A percentile compares a stretch with the other conserved stretches of the same genome.
Evolutionary conservation across 2,113 vertebrate genomes (phyloP).

Genomic region (Gambusia affinis): DNA sequence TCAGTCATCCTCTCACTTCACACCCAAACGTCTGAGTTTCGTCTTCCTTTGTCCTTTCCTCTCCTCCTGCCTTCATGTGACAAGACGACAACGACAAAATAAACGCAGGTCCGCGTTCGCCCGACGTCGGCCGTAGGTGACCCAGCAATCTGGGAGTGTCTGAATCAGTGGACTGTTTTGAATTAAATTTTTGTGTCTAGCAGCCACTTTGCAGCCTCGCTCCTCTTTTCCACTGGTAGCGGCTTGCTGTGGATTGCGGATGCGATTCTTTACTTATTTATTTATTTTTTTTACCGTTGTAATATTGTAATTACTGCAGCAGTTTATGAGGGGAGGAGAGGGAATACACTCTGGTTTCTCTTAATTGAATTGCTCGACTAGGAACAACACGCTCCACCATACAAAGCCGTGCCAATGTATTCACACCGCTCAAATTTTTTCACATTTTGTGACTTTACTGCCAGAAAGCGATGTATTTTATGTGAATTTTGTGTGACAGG

Average conservation of each 20-base stretch:
- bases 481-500: no score
- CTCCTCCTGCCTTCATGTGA: constrained; percentile 64
- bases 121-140: constrained; percentile 70
- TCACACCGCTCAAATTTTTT: background rate
- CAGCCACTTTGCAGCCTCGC: constrained; percentile 59
- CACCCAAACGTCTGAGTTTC: constrained; percentile 69
- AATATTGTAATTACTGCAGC: constrained; percentile 76
- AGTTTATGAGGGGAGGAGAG: constrained; percentile 71
- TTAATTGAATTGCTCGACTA: constrained; percentile 40
- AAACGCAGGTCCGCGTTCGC: constrained; percentile 56
- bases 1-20: constrained; percentile 72
- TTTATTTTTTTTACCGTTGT: constrained; percentile 30
- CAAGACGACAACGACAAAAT: constrained; percentile 39
- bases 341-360: constrained; percentile 52
- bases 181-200: constrained; percentile 74
- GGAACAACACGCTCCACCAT: constrained; percentile 33
- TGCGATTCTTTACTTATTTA: constrained; percentile 24
- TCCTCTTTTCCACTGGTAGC: constrained; percentile 44
- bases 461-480: background rate
- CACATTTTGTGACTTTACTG: no score
- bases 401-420: background rate
- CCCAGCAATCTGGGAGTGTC: constrained; percentile 65
- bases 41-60: constrained; percentile 71
- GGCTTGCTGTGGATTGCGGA: constrained; percentile 40
- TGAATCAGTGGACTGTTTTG: constrained; percentile 72